Percentiles rank a stretch among this genome's conserved stretches.
phyloP scores from a whole-genome alignment of 2,797 vertebrate genomes.

The Cossypha dichroa region DNA sequence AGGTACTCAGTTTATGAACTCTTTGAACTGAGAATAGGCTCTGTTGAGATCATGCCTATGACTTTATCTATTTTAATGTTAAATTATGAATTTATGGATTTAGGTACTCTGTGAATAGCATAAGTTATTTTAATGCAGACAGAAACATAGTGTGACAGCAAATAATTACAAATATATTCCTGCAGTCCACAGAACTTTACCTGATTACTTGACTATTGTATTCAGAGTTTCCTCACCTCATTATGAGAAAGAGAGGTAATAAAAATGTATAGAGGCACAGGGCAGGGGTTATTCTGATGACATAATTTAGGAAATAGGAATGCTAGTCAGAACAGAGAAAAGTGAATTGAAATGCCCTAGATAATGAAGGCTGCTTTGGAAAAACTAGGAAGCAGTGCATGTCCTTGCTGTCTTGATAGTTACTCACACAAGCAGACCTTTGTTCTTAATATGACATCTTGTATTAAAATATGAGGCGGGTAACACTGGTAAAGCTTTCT shows the following conservation, averaged over 20 bases:
- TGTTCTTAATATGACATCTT: not conserved
- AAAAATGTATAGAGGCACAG: not conserved
- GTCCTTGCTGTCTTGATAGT: not conserved
- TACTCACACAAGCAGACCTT: not conserved
- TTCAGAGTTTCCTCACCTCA: not conserved
- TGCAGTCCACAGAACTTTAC: not conserved
- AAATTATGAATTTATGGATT: slow-evolving; percentile 1
- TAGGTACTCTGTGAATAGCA: not conserved
- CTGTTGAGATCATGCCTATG: not conserved
- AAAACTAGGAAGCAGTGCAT: not conserved
- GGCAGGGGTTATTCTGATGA: not conserved
- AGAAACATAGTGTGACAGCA: not conserved
- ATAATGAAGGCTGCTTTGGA: not conserved
- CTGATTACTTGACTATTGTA: not conserved
- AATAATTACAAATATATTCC: slow-evolving; percentile 18
- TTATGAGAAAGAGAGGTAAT: not conserved
- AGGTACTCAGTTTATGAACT: not conserved
- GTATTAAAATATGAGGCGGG: not conserved
- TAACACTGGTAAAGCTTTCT: not conserved
- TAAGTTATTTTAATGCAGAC: not conserved
- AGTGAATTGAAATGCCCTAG: not conserved
- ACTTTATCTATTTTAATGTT: not conserved
- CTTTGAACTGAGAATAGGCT: not conserved
- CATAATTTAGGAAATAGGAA: not conserved
- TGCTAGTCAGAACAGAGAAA: not conserved